Evolutionary conservation across 2,888 invertebrate species (phyloP).

Genomic region (Cheilosia vernalis): DNA sequence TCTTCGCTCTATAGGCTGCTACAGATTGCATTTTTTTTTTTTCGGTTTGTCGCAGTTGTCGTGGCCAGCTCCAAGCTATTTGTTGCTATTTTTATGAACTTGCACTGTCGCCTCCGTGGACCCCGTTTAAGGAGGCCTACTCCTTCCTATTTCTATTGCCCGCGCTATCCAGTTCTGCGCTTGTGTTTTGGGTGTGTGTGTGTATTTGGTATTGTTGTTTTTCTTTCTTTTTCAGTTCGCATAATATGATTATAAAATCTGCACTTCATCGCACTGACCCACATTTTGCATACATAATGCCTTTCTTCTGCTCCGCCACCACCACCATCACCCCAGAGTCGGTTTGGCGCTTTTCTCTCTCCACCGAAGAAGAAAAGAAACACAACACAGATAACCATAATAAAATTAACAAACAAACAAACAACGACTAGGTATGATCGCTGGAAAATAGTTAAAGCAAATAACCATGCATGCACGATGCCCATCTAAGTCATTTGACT

Average conservation of each 20-base stretch:
- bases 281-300: conserved; percentile 77
- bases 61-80: conserved; percentile 55
- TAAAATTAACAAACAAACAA: conserved; percentile 48
- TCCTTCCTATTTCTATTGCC: conserved; percentile 7
- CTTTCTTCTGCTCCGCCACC: conserved; percentile 58
- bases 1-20: conserved; percentile 38
- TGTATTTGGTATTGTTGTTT: conserved; percentile 24
- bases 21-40: conserved; percentile 31
- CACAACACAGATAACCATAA: conserved; percentile 3
- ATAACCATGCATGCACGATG: conserved; percentile 69
- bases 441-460: conserved; percentile 66
- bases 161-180: conserved; percentile 5
- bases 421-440: conserved; percentile 37
- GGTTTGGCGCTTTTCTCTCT: conserved; percentile 34
- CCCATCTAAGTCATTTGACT: conserved; percentile 68
- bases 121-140: conserved; percentile 65
- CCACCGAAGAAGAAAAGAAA: conserved; percentile 18
- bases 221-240: conserved; percentile 52
- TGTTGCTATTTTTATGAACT: conserved; percentile 74
- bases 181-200: not conserved
- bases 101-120: conserved; percentile 61
- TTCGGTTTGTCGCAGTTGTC: conserved; percentile 41
- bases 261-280: conserved; percentile 80
- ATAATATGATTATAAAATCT: conserved; percentile 78
- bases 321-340: not conserved